Evolutionary conservation across 1,140 invertebrate genomes (phyloP), one percentile per base, ranked within the genome.

Genomic region (Panagrolaimus sp.): DNA sequence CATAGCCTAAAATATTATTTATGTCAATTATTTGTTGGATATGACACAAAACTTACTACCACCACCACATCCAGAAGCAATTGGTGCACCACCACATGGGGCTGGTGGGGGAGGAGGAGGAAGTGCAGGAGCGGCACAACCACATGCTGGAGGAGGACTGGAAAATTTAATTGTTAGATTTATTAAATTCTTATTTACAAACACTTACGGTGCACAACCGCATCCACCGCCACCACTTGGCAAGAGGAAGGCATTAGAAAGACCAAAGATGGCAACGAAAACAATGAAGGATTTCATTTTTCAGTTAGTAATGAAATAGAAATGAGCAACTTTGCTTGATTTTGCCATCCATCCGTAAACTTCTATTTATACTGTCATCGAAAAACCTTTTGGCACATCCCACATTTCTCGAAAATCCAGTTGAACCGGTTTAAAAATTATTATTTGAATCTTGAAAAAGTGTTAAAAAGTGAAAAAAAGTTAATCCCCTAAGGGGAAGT

Each of bases 201-300:
- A 57, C 9, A 57, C 51, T 57, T 57, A 57, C 51, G 51, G 51
- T 20, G 51, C 51, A 8, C 51, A 57, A 20, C 51, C 51, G 20
- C 51, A 20, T 25, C 51, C 51, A n/a, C 51, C 51, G 20, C 20
- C 51, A 57, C 20, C 51, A 11, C 20, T 20, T 16, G 51, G 51
- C 9, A 57, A 16, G n/a, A 57, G 51, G 51, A 57, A 57, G 51
- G 51, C 51, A 27, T 57, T 57, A 9, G 51, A 57, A 27, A 23
- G 9, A 57, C 51, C 51, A 27, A 57, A 14, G n/a, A 57, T 14
- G 51, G 51, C 51, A 27, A 57, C 51, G 13, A 57, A 57, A 13
- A 57, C 20, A 16, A 20, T 11, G 51, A 27, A 20, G n/a, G 27
- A 20, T 20, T 20, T 16, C 9, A 16, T n/a, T 27, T 57, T 57